These are phyloP conservation scores for Adineta ricciae DNA, from an alignment of 2,888 invertebrate species.

Conservation along the genomic window DNA sequence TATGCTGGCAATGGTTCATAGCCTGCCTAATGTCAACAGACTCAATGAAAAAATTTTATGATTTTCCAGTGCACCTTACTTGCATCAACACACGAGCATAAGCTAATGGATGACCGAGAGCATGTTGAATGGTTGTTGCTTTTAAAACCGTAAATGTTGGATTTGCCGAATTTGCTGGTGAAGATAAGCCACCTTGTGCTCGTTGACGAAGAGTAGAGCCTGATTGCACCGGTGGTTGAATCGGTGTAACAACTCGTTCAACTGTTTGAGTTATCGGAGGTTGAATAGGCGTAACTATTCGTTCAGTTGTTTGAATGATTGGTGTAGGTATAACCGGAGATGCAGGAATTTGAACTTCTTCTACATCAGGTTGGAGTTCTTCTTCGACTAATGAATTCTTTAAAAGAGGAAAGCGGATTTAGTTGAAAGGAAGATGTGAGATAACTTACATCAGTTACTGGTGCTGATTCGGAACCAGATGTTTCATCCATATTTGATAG, in stretches of 20 bases:
- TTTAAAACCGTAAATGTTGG: background rate
- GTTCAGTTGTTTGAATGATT: no score
- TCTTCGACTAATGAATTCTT: background rate
- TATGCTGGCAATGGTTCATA: conserved; percentile 32
- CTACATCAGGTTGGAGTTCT: background rate
- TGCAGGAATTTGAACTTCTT: background rate
- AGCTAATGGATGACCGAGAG: background rate
- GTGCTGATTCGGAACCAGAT: background rate
- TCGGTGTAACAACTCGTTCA: background rate
- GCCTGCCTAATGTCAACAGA: conserved; percentile 19
- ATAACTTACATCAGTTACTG: background rate
- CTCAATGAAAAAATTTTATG: no score
- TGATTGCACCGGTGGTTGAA: background rate
- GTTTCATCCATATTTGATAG: background rate
- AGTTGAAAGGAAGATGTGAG: background rate
- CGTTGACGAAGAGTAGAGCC: background rate
- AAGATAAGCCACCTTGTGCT: background rate
- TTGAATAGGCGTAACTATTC: no score
- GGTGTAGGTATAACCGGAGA: no score
- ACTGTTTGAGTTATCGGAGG: background rate
- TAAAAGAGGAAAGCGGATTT: background rate
- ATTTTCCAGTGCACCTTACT: background rate
- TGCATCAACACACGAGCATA: conserved; percentile 17
- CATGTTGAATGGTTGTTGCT: background rate
- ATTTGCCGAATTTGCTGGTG: background rate